Evolutionary conservation across 30 jellyfish, hydroid and myxozoan species (phyloP).

Genomic region (Cassiopea xamachana): DNA sequence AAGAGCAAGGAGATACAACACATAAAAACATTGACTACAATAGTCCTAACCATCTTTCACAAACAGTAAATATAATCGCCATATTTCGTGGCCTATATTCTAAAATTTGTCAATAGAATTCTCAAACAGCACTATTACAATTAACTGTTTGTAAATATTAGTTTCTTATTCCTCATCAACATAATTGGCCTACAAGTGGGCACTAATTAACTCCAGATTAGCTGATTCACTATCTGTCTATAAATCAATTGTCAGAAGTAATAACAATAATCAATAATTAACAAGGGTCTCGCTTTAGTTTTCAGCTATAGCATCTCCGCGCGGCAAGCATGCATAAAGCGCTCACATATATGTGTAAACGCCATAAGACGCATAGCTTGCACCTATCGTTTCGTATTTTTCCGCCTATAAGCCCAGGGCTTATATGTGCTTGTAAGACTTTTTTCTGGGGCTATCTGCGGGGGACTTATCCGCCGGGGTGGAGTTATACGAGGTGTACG

Average conservation of each 20-base stretch:
- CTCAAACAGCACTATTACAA: not conserved
- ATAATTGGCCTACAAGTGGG: constrained; percentile 5
- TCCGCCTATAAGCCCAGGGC: no score
- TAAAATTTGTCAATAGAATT: not conserved
- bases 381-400: no score
- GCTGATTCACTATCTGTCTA: not conserved
- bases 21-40: no score
- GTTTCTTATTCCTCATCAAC: not conserved
- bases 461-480: no score
- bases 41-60: no score
- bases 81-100: no score
- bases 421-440: no score
- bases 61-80: no score
- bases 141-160: not conserved
- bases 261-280: constrained; percentile 2
- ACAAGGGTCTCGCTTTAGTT: not conserved
- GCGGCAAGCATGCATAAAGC: not conserved
- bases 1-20: no score
- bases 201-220: constrained; percentile 1
- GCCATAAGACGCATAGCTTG: not conserved
- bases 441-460: no score
- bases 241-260: not conserved
- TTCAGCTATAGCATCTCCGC: not conserved
- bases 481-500: no score
- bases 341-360: not conserved